Base-by-base conservation (phyloP, 2,113 vertebrate species). In the Talpa occidentalis region DNA sequence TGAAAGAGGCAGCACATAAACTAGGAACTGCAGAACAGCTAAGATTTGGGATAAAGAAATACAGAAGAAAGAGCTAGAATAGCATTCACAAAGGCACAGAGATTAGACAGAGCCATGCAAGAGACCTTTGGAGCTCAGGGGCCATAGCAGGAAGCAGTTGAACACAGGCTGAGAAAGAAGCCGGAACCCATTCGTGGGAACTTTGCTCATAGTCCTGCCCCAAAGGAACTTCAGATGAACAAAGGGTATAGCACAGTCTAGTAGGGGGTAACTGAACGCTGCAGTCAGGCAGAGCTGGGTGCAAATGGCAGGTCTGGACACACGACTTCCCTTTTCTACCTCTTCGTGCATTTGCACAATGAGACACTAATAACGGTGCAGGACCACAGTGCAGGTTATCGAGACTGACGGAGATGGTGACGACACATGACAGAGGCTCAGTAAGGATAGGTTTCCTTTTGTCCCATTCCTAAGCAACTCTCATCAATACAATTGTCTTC, bases 371-470 rank as follows among this genome's bases (percentile, higher is more conserved):
- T 14, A 15, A 42, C 2, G 42, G 28, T 14, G 7, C n/a, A 56
- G 28, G 60, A 77, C 14, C 14, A 7, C 2, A 0, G 2, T 8
- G 4, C 6, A n/a, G 30, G 32, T 67, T 28, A 22, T 26, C 47
- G 1, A n/a, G 16, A 21, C 56, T 62, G 44, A 9, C 42, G 10
- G 3, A 62, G 82, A 37, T 10, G 4, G 49, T 19, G 67, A 30
- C 37, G 3, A 10, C 37, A 44, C 19, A 6, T 19, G 72, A 21
- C 0, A 3, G 37, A 35, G 60, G 37, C 22, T 70, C n/a, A 5
- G 0, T 35, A 42, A 49, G 30, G 8, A 4, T 3, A 37, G 28
- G 4, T 17, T 52, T 78, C 26, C n/a, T 56, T 28, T 47, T 28
- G 32, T 66, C 32, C 19, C 35, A 19, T 49, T 64, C 10, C n/a